These are phyloP conservation scores for Mormyrus iriodes DNA, from an alignment of 2,113 vertebrate species.

Conservation along the genomic window DNA sequence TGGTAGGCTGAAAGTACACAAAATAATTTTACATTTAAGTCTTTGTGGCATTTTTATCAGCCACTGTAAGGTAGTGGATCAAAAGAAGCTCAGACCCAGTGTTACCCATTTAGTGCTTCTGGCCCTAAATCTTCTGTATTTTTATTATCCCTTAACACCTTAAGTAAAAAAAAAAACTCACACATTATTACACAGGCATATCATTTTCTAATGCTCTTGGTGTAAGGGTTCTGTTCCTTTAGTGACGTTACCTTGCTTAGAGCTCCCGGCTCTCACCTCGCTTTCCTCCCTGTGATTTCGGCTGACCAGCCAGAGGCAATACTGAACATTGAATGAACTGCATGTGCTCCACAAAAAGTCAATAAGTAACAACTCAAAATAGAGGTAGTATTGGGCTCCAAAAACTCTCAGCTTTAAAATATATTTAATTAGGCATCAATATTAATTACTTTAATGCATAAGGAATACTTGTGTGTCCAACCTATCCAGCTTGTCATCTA, in stretches of 20 bases:
- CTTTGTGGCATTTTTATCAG: neutral
- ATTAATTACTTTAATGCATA: neutral
- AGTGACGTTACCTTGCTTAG: neutral
- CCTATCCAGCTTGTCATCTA: neutral
- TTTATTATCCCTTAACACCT: neutral
- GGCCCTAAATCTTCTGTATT: neutral
- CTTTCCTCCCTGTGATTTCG: neutral
- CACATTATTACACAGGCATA: neutral
- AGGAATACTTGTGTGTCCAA: neutral
- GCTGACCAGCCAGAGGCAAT: neutral
- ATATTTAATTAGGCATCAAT: neutral
- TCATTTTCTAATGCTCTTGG: neutral
- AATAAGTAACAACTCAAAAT: neutral
- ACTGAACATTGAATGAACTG: neutral
- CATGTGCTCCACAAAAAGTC: neutral
- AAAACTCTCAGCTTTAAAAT: neutral
- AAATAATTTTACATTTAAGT: neutral
- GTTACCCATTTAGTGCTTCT: neutral
- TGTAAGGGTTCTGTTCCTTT: neutral
- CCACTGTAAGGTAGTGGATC: neutral
- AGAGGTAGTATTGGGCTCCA: neutral
- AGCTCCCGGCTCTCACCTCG: neutral
- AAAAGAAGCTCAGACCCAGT: neutral
- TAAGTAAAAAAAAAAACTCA: neutral
- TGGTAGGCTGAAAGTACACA: neutral